Conservation (phyloP, 2,113 vertebrate genomes). For the Pandion haliaetus region DNA sequence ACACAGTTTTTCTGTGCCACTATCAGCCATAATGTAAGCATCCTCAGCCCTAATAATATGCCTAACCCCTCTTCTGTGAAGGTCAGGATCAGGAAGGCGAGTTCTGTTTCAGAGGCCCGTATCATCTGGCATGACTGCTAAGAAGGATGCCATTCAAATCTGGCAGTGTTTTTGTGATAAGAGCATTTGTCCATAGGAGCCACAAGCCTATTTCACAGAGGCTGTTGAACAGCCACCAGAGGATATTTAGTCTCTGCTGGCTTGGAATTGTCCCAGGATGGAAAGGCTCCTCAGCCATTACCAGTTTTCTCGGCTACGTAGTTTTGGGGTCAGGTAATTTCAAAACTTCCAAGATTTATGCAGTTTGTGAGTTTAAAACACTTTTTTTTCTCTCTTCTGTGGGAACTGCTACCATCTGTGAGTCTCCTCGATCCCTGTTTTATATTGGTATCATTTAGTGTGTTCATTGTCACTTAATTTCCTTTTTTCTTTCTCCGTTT, state of each 20-base stretch:
- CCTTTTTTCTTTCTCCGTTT: constrained; percentile 37
- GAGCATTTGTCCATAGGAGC: constrained; percentile 33
- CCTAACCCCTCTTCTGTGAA: constrained; percentile 11
- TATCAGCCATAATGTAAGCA: constrained; percentile 3
- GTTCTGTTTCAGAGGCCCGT: constrained; percentile 30
- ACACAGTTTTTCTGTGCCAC: background rate
- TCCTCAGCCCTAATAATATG: constrained; percentile 35
- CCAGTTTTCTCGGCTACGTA: background rate
- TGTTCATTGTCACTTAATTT: constrained; percentile 32
- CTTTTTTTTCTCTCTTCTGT: background rate
- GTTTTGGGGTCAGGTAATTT: background rate
- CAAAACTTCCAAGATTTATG: background rate
- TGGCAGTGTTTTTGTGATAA: constrained; percentile 33
- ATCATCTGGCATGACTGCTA: constrained; percentile 18
- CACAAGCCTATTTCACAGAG: constrained; percentile 46
- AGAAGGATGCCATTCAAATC: constrained; percentile 40
- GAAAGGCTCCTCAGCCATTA: background rate
- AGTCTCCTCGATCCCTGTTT: background rate
- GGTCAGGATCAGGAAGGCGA: constrained; percentile 6
- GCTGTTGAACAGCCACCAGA: background rate
- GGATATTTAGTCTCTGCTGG: constrained; percentile 28
- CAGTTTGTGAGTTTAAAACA: background rate
- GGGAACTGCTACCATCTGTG: background rate
- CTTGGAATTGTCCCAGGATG: constrained; percentile 5
- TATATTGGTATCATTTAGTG: background rate